Conservation (phyloP, 2,113 vertebrate genomes). For the Tursiops truncatus region DNA sequence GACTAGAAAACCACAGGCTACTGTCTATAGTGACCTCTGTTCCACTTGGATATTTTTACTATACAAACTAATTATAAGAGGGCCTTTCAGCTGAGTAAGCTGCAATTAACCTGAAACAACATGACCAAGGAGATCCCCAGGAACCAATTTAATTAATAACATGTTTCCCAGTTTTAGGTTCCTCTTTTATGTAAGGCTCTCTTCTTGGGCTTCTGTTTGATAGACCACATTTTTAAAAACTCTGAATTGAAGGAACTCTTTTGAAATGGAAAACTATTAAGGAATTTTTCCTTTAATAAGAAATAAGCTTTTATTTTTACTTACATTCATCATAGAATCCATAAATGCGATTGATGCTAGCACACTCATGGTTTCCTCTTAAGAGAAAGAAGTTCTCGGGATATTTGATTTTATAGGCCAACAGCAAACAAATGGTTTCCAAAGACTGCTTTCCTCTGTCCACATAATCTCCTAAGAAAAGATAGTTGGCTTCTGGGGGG, state of each 20-base stretch:
- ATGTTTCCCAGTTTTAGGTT: conserved; percentile 13
- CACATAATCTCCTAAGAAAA: conserved; percentile 99
- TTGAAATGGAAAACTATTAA: not conserved
- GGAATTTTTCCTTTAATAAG: not conserved
- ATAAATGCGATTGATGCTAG: conserved; percentile 98
- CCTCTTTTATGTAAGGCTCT: not conserved
- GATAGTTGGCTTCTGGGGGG: conserved; percentile 98
- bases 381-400: conserved; percentile 99
- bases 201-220: not conserved
- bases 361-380: conserved; percentile 98
- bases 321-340: conserved; percentile 97
- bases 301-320: conserved; percentile 71
- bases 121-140: not conserved
- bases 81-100: not conserved
- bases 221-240: not conserved
- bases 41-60: not conserved
- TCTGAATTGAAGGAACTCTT: not conserved
- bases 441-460: conserved; percentile 98
- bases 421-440: conserved; percentile 97
- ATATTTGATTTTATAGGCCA: conserved; percentile 99
- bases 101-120: not conserved
- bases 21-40: not conserved
- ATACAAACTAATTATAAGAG: conserved; percentile 13
- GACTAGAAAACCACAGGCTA: conserved; percentile 1
- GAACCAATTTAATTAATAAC: conserved; percentile 32